Evolutionary conservation across 2,888 invertebrate species (phyloP).

Genomic region (Caenorhabditis uteleia): DNA sequence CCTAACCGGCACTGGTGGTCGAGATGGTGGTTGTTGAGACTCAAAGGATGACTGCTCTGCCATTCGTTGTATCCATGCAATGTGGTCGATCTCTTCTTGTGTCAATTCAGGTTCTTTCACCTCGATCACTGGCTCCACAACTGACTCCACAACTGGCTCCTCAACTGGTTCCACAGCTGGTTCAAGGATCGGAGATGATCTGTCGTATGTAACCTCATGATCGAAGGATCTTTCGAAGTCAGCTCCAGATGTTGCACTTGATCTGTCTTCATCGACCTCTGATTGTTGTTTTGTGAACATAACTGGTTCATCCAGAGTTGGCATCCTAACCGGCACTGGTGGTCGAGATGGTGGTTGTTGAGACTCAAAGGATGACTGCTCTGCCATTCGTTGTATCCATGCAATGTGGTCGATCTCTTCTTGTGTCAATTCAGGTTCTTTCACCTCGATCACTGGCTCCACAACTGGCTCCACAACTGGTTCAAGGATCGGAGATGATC

Average conservation of each 20-base stretch:
- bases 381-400: not conserved
- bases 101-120: not conserved
- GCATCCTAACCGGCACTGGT: not conserved
- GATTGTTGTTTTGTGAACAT: not conserved
- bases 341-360: not conserved
- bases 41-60: constrained; percentile 20
- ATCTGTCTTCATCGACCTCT: not conserved
- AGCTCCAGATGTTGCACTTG: constrained; percentile 7
- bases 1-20: not conserved
- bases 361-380: not conserved
- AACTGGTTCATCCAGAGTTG: too few relatives aligned
- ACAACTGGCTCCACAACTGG: not conserved
- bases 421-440: not conserved
- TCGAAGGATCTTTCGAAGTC: constrained; percentile 6
- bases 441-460: not conserved
- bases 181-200: not conserved
- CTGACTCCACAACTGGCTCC: constrained; percentile 8
- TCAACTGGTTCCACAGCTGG: too few relatives aligned
- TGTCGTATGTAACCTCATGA: not conserved
- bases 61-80: constrained; percentile 11
- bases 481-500: not conserved
- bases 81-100: constrained; percentile 22
- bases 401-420: constrained; percentile 4
- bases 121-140: constrained; percentile 12
- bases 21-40: not conserved